These are phyloP conservation scores for Caenorhabditis wallacei DNA, from an alignment of 2,888 invertebrate species.

Conservation along the genomic window DNA sequence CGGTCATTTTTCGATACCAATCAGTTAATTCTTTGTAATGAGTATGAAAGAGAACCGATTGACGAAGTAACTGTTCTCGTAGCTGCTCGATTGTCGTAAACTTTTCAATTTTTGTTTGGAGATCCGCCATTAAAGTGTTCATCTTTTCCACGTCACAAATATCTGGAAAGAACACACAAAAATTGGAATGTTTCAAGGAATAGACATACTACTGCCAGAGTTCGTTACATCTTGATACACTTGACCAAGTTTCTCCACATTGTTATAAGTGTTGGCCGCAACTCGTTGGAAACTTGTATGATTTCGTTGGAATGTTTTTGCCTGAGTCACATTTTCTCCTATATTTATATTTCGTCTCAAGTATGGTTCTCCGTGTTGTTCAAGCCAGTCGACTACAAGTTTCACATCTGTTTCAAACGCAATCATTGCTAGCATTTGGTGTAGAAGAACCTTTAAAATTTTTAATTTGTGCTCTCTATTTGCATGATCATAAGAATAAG, in stretches of 20 bases:
- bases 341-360: constrained; percentile 77
- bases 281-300: constrained; percentile 79
- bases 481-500: no score
- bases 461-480: no score
- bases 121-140: constrained; percentile 52
- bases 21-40: constrained; percentile 80
- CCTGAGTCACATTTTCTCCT: constrained; percentile 68
- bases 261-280: constrained; percentile 78
- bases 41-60: constrained; percentile 77
- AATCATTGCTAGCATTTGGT: constrained; percentile 70
- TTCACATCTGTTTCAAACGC: constrained; percentile 75
- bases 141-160: constrained; percentile 61
- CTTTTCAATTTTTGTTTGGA: constrained; percentile 40
- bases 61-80: constrained; percentile 65
- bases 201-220: constrained; percentile 65
- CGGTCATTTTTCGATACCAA: constrained; percentile 81
- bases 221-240: constrained; percentile 71
- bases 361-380: constrained; percentile 82
- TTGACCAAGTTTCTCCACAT: constrained; percentile 77
- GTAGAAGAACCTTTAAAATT: constrained; percentile 64
- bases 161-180: constrained; percentile 24
- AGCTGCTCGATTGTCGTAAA: constrained; percentile 52
- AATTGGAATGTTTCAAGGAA: not conserved
- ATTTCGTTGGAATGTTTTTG: constrained; percentile 68
- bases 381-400: constrained; percentile 80